phyloP scores from a whole-genome alignment of 2,113 vertebrate genomes.

The Baryphthengus martii region DNA sequence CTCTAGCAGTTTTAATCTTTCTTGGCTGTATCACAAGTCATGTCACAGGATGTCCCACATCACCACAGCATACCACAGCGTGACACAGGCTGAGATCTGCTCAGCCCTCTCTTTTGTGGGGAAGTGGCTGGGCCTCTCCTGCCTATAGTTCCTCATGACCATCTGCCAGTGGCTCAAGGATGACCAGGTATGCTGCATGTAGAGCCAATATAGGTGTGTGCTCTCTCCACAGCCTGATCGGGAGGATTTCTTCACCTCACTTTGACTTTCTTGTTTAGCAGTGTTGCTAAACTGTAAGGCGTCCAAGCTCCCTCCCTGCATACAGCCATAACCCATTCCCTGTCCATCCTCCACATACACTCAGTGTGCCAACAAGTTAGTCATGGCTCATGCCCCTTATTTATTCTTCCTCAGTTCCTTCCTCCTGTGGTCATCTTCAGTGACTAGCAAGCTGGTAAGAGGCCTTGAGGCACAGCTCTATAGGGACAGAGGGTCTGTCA shows the following conservation, averaged over 20 bases:
- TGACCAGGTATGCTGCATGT: background rate
- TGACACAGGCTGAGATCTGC: background rate
- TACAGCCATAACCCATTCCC: background rate
- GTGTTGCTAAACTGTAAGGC: background rate
- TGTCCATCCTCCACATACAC: background rate
- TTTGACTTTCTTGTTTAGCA: background rate
- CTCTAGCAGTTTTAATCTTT: background rate
- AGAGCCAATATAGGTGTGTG: background rate
- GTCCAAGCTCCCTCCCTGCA: background rate
- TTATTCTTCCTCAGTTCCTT: background rate
- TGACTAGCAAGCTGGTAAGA: background rate
- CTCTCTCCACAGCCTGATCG: background rate
- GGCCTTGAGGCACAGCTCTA: background rate
- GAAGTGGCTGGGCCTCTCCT: background rate
- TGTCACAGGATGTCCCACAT: conserved; percentile 41
- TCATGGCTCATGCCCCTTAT: background rate
- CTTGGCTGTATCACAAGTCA: background rate
- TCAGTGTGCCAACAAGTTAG: background rate
- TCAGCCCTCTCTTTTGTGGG: background rate
- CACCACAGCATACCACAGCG: background rate
- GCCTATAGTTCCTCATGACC: background rate
- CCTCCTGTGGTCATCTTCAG: background rate
- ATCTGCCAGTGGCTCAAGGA: background rate
- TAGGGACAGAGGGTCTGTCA: background rate
- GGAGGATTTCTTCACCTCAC: background rate